Percentiles rank a stretch among this genome's conserved stretches.
phyloP scores from a whole-genome alignment of 2,113 vertebrate species.

The Malurus melanocephalus region DNA sequence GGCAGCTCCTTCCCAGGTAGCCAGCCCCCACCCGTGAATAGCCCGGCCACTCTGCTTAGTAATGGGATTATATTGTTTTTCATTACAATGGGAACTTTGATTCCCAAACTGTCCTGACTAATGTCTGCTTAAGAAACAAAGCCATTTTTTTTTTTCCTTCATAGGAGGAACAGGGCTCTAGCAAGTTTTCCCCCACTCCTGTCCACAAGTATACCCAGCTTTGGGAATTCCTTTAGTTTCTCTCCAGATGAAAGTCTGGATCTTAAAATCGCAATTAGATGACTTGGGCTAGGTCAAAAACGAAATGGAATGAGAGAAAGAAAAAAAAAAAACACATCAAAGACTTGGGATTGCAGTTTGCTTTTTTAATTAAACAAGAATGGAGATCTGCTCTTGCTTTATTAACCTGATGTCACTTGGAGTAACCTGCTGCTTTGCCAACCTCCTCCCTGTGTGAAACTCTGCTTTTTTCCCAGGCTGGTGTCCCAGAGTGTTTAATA shows the following conservation, averaged over 20 bases:
- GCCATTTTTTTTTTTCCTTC: neutral
- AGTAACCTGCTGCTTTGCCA: slow-evolving; percentile 48
- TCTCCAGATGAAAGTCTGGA: slow-evolving; percentile 52
- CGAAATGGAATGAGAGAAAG: slow-evolving; percentile 7
- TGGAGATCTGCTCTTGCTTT: slow-evolving; percentile 28
- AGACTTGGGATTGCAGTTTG: slow-evolving; percentile 37
- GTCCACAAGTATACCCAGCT: neutral
- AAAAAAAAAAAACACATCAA: slow-evolving; percentile 43
- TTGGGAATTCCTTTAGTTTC: slow-evolving; percentile 56
- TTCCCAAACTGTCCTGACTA: slow-evolving; percentile 50
- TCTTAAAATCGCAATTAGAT: slow-evolving; percentile 62
- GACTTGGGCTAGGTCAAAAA: slow-evolving; percentile 60
- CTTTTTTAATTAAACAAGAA: slow-evolving; percentile 52
- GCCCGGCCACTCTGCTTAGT: slow-evolving; percentile 11
- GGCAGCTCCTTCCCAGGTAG: slow-evolving; percentile 58
- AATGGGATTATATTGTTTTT: slow-evolving; percentile 57
- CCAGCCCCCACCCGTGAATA: neutral
- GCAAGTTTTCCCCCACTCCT: neutral
- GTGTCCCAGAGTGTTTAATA: slow-evolving; percentile 44
- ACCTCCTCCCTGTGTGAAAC: slow-evolving; percentile 23
- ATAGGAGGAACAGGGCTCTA: neutral
- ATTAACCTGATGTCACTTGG: slow-evolving; percentile 50
- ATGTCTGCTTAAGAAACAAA: slow-evolving; percentile 49
- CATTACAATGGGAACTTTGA: slow-evolving; percentile 57
- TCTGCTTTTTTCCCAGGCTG: slow-evolving; percentile 32